These are phyloP conservation scores for Acleris emargana DNA, from an alignment of 2,888 invertebrate genomes.

Conservation along the genomic window DNA sequence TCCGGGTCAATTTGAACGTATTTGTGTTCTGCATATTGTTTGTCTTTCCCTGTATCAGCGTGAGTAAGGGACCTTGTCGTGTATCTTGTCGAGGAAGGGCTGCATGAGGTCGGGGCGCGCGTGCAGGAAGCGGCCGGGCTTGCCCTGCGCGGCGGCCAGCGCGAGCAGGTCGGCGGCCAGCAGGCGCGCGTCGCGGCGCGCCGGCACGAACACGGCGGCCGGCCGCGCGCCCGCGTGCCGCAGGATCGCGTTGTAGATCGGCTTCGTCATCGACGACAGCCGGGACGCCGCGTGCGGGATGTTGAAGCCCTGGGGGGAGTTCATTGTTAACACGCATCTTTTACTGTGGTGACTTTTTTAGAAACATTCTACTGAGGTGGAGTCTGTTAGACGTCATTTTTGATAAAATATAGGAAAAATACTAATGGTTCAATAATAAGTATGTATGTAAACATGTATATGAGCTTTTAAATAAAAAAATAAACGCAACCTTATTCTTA, in stretches of 20 bases:
- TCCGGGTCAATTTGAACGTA: too few species aligned
- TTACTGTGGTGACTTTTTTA: too few species aligned
- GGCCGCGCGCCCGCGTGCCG: slow-evolving; percentile 93
- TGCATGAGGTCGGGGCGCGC: slow-evolving; percentile 93
- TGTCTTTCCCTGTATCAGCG: too few species aligned
- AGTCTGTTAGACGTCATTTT: too few species aligned
- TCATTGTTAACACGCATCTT: too few species aligned
- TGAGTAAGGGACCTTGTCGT: slow-evolving; percentile 96
- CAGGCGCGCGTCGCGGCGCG: slow-evolving; percentile 94
- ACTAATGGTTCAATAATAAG: too few species aligned
- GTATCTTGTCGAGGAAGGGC: slow-evolving; percentile 93
- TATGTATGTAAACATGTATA: too few species aligned
- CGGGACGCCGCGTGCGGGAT: slow-evolving; percentile 98
- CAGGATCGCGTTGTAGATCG: slow-evolving; percentile 96
- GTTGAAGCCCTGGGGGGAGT: slow-evolving; percentile 90
- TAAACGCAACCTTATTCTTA: too few species aligned
- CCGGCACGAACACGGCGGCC: slow-evolving; percentile 95
- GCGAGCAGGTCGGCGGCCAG: slow-evolving; percentile 98
- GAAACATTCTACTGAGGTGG: too few species aligned
- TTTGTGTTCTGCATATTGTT: too few species aligned
- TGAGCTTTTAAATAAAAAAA: too few species aligned
- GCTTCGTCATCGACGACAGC: slow-evolving; percentile 98
- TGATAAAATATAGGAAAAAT: too few species aligned
- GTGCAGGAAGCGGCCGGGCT: slow-evolving; percentile 94
- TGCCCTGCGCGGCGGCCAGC: slow-evolving; percentile 94